Evolutionary conservation across 2,113 vertebrate species (phyloP), one percentile per base, ranked within the genome.

Genomic region (Salminus brasiliensis): DNA sequence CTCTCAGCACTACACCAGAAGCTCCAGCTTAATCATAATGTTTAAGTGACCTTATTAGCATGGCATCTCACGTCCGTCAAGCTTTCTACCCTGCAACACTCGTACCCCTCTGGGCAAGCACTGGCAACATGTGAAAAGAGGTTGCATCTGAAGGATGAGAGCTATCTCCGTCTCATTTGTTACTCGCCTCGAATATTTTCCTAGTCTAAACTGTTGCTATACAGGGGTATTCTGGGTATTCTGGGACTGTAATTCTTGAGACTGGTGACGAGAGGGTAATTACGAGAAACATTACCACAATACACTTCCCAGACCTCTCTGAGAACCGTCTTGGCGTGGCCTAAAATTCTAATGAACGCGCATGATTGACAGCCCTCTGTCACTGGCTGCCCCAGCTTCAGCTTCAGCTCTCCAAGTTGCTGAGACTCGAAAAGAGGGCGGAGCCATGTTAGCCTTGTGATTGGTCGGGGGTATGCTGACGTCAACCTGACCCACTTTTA

Each of bases 41-140:
- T 39, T 66, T 8, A 39, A 66, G 32, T 36, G 32, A 66, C 32
- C 62, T 66, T n/a, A 66, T 66, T 66, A 66, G 62, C 34, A 66
- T 39, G 62, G 62, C 7, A 36, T 39, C 62, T 36, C 32, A 66
- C 18, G 62, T 66, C 39, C 34, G 36, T 65, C 60, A 34, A 39
- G 32, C 18, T 66, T 36, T 36, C 15, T 11, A 23, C 32, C 2
- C 62, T 23, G 34, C 32, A 66, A 65, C 18, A 32, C 23, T 21
- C 36, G n/a, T n/a, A 23, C n/a, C 21, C 62, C 18, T 66, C 34
- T 25, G 4, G 32, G 62, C 30, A 65, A 65, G 36, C n/a, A 5
- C 62, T n/a, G 62, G n/a, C 32, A 34, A 10, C 21, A 66, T 39
- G 62, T 66, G 32, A 66, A 39, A 66, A 39, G 21, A 8, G 34